Percentiles rank a stretch among this genome's conserved stretches.
phyloP scores from a whole-genome alignment of 1,140 invertebrate species.

The Stegodyphus dumicola region DNA sequence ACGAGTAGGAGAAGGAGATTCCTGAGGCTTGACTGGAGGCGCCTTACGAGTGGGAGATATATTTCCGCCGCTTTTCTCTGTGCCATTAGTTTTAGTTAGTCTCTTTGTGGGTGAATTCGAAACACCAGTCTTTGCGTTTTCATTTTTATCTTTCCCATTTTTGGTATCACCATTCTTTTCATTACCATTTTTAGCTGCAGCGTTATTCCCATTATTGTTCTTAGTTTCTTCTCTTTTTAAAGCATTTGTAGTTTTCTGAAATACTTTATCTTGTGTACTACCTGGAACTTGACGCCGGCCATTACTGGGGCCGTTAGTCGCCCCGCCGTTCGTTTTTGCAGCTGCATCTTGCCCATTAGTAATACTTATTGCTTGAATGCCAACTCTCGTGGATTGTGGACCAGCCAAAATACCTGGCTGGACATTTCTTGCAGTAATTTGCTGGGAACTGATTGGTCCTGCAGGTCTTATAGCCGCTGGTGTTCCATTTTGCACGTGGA shows the following conservation, averaged over 20 bases:
- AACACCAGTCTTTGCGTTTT: conserved; percentile 1
- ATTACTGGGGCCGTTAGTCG: background rate
- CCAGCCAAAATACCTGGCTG: conserved; percentile 29
- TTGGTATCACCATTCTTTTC: background rate
- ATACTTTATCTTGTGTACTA: conserved; percentile 28
- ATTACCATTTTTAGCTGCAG: conserved; percentile 2
- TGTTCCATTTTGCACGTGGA: background rate
- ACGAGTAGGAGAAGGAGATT: conserved; percentile 16
- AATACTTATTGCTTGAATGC: conserved; percentile 36
- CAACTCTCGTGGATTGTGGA: conserved; percentile 13
- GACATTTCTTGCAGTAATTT: conserved; percentile 22
- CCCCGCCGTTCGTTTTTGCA: background rate
- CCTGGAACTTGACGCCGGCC: background rate
- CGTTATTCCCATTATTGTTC: background rate
- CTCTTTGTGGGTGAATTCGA: background rate
- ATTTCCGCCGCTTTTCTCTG: conserved; percentile 20
- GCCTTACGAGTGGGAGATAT: background rate
- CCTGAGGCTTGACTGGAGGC: conserved; percentile 4
- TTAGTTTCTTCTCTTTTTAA: conserved; percentile 52
- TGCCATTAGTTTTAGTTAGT: conserved; percentile 2
- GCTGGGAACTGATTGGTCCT: conserved; percentile 32
- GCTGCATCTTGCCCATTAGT: conserved; percentile 14
- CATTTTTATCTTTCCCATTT: background rate
- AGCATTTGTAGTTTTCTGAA: conserved; percentile 28
- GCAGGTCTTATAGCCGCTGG: conserved; percentile 12